phyloP scores from a whole-genome alignment of 2,113 vertebrate species.

The Carassius gibelio region DNA sequence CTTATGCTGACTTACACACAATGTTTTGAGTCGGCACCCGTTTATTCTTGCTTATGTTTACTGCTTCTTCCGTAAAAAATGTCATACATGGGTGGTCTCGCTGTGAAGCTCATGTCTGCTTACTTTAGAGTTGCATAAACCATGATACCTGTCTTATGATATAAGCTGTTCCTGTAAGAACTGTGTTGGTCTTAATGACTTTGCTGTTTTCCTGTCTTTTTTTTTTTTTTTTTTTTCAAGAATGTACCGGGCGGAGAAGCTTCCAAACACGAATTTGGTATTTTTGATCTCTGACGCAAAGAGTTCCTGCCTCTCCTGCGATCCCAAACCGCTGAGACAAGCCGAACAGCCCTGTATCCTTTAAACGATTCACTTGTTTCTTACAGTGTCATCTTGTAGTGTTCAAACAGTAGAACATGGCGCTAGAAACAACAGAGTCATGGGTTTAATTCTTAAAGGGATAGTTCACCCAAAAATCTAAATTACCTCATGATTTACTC shows the following conservation, averaged over 20 bases:
- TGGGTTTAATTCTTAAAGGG: not conserved
- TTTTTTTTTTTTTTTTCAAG: conserved; percentile 63
- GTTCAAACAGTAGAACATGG: not conserved
- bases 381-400: not conserved
- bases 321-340: conserved; percentile 88
- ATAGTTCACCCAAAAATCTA: too few species aligned
- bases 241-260: conserved; percentile 91
- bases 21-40: not conserved
- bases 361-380: not conserved
- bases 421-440: not conserved
- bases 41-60: conserved; percentile 4
- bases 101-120: not conserved
- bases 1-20: conserved; percentile 7
- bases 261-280: conserved; percentile 93
- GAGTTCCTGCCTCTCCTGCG: conserved; percentile 88
- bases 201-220: conserved; percentile 55
- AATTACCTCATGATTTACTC: too few species aligned
- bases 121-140: not conserved
- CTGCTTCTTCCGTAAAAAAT: not conserved
- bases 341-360: conserved; percentile 99
- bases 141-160: not conserved
- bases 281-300: conserved; percentile 96
- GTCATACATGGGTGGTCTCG: not conserved
- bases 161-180: not conserved
- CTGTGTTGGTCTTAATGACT: not conserved